Conservation (phyloP, 2,888 invertebrate genomes). For the Proisotoma minuta region DNA sequence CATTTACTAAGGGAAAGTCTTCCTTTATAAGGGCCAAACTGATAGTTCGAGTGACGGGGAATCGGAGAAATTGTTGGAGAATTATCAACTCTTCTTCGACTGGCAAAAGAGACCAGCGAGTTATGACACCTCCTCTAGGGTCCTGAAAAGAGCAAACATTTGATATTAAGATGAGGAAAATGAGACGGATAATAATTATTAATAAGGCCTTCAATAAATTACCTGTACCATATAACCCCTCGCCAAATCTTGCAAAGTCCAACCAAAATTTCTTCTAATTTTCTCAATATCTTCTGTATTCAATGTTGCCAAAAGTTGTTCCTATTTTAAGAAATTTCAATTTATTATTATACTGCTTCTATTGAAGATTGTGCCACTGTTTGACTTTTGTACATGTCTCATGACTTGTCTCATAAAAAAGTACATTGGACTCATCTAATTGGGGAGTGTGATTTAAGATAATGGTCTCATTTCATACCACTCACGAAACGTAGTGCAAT, state of each 20-base stretch:
- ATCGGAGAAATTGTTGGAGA: conserved; percentile 83
- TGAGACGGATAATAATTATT: too few species aligned
- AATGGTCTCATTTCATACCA: too few species aligned
- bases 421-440: too few species aligned
- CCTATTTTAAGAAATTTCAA: conserved; percentile 24
- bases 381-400: too few species aligned
- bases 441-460: too few species aligned
- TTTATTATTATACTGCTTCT: neutral
- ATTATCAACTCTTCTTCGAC: conserved; percentile 86
- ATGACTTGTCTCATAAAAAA: too few species aligned
- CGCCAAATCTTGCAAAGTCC: conserved; percentile 44
- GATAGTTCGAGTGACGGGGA: conserved; percentile 80
- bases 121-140: conserved; percentile 56
- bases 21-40: conserved; percentile 49
- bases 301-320: conserved; percentile 42
- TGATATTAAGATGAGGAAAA: too few species aligned
- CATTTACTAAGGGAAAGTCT: conserved; percentile 40
- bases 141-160: neutral
- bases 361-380: neutral
- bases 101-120: conserved; percentile 83
- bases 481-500: too few species aligned
- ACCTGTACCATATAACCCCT: conserved; percentile 47
- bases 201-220: too few species aligned
- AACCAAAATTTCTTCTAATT: conserved; percentile 45
- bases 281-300: conserved; percentile 46